Base-by-base conservation (phyloP, 2,113 vertebrate species). In the Pontoporia blainvillei region DNA sequence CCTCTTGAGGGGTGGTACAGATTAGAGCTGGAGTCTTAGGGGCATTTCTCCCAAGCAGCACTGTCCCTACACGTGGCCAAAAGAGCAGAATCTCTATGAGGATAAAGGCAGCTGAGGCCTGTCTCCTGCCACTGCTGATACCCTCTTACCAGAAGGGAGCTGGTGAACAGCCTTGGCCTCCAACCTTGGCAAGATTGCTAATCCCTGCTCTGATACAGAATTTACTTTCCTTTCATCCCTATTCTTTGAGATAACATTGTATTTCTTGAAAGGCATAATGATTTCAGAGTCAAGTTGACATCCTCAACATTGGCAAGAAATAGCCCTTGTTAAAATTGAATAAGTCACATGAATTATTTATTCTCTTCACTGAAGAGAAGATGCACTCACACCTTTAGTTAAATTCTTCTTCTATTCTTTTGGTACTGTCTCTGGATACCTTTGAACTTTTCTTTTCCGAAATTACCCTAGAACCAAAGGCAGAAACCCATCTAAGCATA, bases 231-330 rank as follows among this genome's bases (percentile, higher is more conserved):
- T 67, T 84, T 94, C 13, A 59, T 69, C 25, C 46, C 46, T 59
- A 20, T 76, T 92, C 52, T 78, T 3, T 90, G 23, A 41, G 75
- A 75, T 76, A 89, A 36, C 21, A 84, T 31, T 91, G 67, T 44
- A 69, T 72, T 90, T 97, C 44, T 96, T 86, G 78, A 54, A 90
- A 94, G 21, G 18, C 11, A 34, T 52, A 36, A 25, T 78, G 84
- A 91, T 76, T 96, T 92, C 92, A 92, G 94, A 84, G 61, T 90
- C 54, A 83, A 72, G 18, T 34, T 79, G 82, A 75, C 25, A 21
- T 87, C 15, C 41, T 14, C 44, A 64, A 31, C 10, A 20, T 54
- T 81, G 7, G 2, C 62, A 89, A 85, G 52, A 85, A 75, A 86
- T 20, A 94, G 21, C 20, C 10, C 14, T 46, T 84, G 41, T 67